phyloP scores from a whole-genome alignment of 2,113 vertebrate genomes.

The Paracanthobrama guichenoti region DNA sequence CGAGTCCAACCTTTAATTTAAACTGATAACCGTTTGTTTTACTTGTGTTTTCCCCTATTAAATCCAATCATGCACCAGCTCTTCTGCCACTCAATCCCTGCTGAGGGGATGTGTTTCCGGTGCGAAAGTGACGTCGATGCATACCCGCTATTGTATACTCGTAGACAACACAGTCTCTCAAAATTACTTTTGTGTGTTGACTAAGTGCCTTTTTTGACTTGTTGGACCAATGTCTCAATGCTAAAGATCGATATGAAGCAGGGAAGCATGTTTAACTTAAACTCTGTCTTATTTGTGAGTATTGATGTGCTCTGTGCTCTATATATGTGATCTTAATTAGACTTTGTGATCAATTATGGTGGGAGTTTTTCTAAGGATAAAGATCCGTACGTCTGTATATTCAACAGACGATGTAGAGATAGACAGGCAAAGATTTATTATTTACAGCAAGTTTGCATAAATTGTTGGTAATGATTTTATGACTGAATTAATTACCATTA shows the following conservation, averaged over 20 bases:
- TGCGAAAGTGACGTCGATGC: too few species aligned
- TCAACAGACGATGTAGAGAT: background rate
- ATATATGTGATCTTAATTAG: constrained; percentile 69
- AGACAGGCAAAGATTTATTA: background rate
- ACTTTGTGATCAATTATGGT: constrained; percentile 60
- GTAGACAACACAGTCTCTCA: background rate
- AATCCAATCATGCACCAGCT: too few species aligned
- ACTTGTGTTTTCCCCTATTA: too few species aligned
- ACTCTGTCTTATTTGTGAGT: constrained; percentile 69
- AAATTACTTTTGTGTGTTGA: constrained; percentile 55
- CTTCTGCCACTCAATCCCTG: too few species aligned
- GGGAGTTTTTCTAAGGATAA: constrained; percentile 14
- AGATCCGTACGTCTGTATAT: background rate
- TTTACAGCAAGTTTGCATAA: constrained; percentile 9
- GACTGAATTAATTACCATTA: constrained; percentile 15
- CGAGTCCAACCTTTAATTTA: too few species aligned
- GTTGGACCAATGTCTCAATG: constrained; percentile 56
- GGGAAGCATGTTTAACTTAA: constrained; percentile 55
- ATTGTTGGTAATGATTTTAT: background rate
- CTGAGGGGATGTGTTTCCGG: too few species aligned
- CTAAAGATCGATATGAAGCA: constrained; percentile 60
- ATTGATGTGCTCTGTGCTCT: constrained; percentile 68
- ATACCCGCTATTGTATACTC: background rate
- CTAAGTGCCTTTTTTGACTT: constrained; percentile 50
- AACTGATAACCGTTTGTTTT: too few species aligned